A percentile compares a stretch with the other conserved stretches of the same genome.
Evolutionary conservation across 2,888 invertebrate species (phyloP).

Genomic region (Trisateles emortualis): DNA sequence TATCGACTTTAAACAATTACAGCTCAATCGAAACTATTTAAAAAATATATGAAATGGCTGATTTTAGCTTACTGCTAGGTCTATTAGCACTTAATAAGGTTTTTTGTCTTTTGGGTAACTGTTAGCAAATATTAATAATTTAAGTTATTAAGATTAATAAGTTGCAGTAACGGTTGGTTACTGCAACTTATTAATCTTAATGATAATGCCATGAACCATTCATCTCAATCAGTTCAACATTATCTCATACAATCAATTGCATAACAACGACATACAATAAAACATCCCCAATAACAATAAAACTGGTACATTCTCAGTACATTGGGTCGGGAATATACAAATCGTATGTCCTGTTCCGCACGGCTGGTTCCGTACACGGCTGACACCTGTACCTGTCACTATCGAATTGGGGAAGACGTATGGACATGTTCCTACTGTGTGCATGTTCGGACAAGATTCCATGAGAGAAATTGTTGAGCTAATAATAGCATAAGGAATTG

Average conservation of each 20-base stretch:
- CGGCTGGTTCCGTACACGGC: slow-evolving; percentile 51
- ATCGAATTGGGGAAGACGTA: slow-evolving; percentile 64
- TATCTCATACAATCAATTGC: slow-evolving; percentile 15
- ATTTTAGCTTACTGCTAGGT: too few relatives aligned
- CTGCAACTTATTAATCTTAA: too few relatives aligned
- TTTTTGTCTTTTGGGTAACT: too few relatives aligned
- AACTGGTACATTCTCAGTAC: slow-evolving; percentile 49
- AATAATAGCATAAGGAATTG: slow-evolving; percentile 6
- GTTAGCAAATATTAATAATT: too few relatives aligned
- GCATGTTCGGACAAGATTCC: slow-evolving; percentile 32
- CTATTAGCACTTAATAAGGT: too few relatives aligned
- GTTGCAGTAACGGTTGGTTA: too few relatives aligned
- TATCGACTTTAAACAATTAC: too few relatives aligned
- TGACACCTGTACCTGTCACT: slow-evolving; percentile 70
- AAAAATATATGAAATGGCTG: too few relatives aligned
- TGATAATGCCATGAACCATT: too few relatives aligned
- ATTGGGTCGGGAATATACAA: slow-evolving; percentile 58
- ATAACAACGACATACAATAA: slow-evolving; percentile 25
- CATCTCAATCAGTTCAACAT: too few relatives aligned
- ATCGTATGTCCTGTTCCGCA: slow-evolving; percentile 57
- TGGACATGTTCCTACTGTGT: slow-evolving; percentile 35
- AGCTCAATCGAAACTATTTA: too few relatives aligned
- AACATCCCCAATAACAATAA: slow-evolving; percentile 51
- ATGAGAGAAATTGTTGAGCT: slow-evolving; percentile 9
- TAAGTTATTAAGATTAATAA: too few relatives aligned